Conservation (phyloP, 1,140 invertebrate genomes). For the Lepidurus apus region DNA sequence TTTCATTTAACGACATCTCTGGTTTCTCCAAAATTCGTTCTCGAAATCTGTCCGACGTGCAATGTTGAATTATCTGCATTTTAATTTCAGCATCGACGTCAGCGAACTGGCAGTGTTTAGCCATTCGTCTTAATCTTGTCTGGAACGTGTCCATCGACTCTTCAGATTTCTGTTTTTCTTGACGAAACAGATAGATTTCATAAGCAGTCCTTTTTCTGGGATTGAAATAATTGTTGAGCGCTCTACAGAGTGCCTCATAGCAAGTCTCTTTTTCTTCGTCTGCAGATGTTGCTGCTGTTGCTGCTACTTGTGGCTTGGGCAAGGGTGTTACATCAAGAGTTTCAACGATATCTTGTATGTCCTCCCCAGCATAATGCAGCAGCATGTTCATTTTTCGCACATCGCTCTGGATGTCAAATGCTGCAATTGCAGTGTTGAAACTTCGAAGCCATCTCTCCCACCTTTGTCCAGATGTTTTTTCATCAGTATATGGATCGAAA, state of each 20-base stretch:
- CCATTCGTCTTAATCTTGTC: neutral
- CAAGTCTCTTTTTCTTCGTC: conserved; percentile 7
- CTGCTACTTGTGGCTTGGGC: neutral
- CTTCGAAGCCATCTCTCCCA: conserved; percentile 34
- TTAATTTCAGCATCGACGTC: conserved; percentile 23
- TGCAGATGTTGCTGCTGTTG: conserved; percentile 6
- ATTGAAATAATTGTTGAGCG: conserved; percentile 18
- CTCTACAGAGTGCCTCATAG: neutral
- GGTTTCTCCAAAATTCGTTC: conserved; percentile 25
- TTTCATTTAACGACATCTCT: neutral
- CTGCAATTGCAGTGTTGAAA: conserved; percentile 31
- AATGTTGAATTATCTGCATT: neutral
- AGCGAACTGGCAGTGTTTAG: neutral
- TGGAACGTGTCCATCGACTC: conserved; percentile 24
- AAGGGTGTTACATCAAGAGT: conserved; percentile 27
- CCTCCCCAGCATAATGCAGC: conserved; percentile 35
- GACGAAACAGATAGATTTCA: conserved; percentile 19
- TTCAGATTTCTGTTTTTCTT: neutral
- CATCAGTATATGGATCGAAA: conserved; percentile 16
- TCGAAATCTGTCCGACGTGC: conserved; percentile 23
- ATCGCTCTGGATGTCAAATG: conserved; percentile 33
- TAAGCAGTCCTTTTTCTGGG: conserved; percentile 1
- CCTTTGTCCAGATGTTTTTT: neutral
- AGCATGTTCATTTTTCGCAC: conserved; percentile 33
- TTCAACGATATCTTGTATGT: conserved; percentile 35